Evolutionary conservation across 2,888 invertebrate species (phyloP).

Genomic region (Andrena fulva): DNA sequence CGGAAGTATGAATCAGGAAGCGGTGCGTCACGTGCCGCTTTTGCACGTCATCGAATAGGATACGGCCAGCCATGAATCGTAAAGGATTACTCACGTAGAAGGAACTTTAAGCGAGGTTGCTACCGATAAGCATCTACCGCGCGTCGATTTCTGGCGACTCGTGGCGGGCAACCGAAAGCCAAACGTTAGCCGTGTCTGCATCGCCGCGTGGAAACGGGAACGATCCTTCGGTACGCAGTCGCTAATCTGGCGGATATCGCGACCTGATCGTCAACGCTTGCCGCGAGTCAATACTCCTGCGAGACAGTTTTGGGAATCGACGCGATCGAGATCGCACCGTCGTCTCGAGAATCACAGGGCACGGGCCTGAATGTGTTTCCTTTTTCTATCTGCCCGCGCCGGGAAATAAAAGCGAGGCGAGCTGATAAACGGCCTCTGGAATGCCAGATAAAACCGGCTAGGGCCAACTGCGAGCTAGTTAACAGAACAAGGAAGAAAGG

Average conservation of each 20-base stretch:
- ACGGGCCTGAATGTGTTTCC: conserved; percentile 58
- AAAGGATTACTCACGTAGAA: conserved; percentile 58
- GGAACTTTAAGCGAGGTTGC: conserved; percentile 8
- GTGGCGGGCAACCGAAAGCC: conserved; percentile 6
- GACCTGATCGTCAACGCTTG: not conserved
- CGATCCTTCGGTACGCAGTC: not conserved
- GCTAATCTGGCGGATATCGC: not conserved
- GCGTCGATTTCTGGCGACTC: conserved; percentile 22
- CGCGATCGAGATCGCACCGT: conserved; percentile 34
- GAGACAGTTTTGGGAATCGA: conserved; percentile 22
- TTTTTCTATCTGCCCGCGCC: conserved; percentile 64
- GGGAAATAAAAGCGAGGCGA: conserved; percentile 75
- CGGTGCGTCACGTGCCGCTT: conserved; percentile 55
- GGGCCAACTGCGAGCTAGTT: conserved; percentile 69
- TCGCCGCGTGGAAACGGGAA: not conserved
- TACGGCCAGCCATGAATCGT: conserved; percentile 52
- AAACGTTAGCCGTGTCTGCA: not conserved
- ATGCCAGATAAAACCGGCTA: conserved; percentile 81
- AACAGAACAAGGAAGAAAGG: conserved; percentile 58
- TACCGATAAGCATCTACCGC: conserved; percentile 8
- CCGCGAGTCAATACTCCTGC: not conserved
- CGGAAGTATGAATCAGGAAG: conserved; percentile 64
- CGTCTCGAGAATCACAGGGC: conserved; percentile 57
- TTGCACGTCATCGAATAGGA: conserved; percentile 54
- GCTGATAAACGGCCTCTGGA: conserved; percentile 82